Evolutionary conservation across 92 coral and sea anemone genomes (phyloP).

Genomic region (Porites divaricata): DNA sequence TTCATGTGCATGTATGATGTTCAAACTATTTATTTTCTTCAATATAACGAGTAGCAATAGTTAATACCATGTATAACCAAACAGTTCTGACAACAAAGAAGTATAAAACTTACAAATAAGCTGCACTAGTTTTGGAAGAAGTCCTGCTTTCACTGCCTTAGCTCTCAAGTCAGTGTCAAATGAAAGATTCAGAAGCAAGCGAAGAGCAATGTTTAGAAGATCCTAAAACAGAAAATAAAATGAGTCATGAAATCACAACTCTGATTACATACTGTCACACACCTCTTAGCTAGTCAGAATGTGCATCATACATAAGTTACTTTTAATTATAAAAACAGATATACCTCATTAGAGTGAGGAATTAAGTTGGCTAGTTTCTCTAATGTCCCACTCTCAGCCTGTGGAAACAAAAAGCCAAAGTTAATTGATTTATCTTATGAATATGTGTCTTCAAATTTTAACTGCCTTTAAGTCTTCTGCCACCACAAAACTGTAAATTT

Average conservation of each 20-base stretch:
- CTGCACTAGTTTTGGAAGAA: constrained; percentile 94
- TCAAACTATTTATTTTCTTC: too few relatives aligned
- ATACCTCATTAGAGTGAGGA: constrained; percentile 96
- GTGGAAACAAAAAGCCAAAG: neutral
- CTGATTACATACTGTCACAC: too few relatives aligned
- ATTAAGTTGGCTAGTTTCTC: constrained; percentile 79
- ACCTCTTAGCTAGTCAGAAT: too few relatives aligned
- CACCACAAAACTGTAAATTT: too few relatives aligned
- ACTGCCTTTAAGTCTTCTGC: too few relatives aligned
- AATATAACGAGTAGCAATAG: neutral
- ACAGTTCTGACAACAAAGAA: neutral
- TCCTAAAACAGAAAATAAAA: constrained; percentile 59
- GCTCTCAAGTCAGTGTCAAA: constrained; percentile 92
- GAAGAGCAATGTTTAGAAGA: constrained; percentile 87
- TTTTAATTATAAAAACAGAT: neutral
- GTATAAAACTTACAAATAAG: constrained; percentile 74
- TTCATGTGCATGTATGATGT: too few relatives aligned
- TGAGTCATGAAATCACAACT: too few relatives aligned
- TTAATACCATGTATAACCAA: neutral
- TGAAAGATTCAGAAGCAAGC: constrained; percentile 91
- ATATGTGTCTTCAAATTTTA: too few relatives aligned
- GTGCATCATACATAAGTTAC: too few relatives aligned
- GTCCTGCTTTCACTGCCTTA: constrained; percentile 88
- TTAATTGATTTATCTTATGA: neutral
- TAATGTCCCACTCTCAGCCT: constrained; percentile 85